Evolutionary conservation across 2,113 vertebrate genomes (phyloP).

Genomic region (Lontra canadensis): DNA sequence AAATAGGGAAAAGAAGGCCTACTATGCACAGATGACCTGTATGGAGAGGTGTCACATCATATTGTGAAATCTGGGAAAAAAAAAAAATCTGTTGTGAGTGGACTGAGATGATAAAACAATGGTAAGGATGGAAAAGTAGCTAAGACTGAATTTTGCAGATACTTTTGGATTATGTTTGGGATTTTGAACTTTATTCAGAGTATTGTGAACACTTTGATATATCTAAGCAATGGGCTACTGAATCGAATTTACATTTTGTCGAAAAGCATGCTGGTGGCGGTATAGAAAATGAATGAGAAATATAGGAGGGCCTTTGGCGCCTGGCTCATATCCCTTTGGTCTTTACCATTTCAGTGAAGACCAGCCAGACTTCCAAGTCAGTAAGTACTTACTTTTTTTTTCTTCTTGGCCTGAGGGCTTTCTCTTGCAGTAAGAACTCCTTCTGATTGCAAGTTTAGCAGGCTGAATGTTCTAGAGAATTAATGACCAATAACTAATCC

Average conservation of each 20-base stretch:
- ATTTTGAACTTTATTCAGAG: background rate
- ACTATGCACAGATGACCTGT: background rate
- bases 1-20: background rate
- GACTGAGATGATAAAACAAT: background rate
- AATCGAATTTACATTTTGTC: background rate
- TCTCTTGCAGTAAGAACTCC: background rate
- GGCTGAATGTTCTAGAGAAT: too few relatives aligned
- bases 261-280: background rate
- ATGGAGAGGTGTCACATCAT: background rate
- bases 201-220: background rate
- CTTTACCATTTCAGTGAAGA: background rate
- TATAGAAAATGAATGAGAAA: background rate
- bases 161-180: background rate
- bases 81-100: background rate
- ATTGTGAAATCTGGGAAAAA: background rate
- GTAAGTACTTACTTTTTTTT: background rate
- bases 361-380: background rate
- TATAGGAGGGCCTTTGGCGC: fast-evolving
- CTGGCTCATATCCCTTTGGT: background rate
- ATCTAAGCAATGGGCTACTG: background rate
- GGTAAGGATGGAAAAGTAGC: background rate
- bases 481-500: background rate
- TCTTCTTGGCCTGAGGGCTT: background rate
- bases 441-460: background rate
- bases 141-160: background rate